Base-by-base conservation (phyloP, 2,888 invertebrate species). In the Leptogaster cylindrica region DNA sequence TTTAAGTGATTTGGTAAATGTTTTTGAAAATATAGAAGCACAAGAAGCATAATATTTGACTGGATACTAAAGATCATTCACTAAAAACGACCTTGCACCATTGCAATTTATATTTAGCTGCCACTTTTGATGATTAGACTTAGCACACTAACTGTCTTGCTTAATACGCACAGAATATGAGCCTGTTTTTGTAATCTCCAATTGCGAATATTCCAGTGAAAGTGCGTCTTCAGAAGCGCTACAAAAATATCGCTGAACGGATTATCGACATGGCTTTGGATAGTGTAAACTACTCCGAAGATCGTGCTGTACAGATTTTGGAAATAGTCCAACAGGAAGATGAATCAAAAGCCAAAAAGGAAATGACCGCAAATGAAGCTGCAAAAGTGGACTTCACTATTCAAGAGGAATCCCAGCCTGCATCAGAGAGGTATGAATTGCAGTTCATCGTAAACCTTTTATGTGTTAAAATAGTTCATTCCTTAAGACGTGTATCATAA, bases 221-320 rank as follows among this genome's bases (percentile, higher is more conserved):
- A 82, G 77, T 78, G 31, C 84, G 86, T 72, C 83, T 95, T 16
- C 87, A 89, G 78, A 84, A 85, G 67, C 88, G 89, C 75, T 93
- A 91, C 78, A 86, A 86, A 61, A 85, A 87, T 50, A 87, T 93
- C 27, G 89, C 92, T 0, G 92, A 92, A 73, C 87, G 91, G 70
- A 89, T 96, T 8, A 87, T 95, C 58, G 82, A 87, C 1, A 89
- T 95, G 78, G 96, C 95, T 0, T 81, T 95, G 70, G 95, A 96
- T 75, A 93, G 93, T 75, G 93, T 93, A 0, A 89, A 91, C 75
- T 95, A 89, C 79, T 89, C 93, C 71, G 92, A 93, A 77, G 88
- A 89, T 64, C 85, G 90, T 65, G 92, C 94, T 0, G 88, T 87
- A 72, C 90, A 91, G 78, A 91, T 95, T 71, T 82, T 95, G 63